Evolutionary conservation across 2,888 invertebrate species (phyloP).

Genomic region (Chalcosyrphus nemorum): DNA sequence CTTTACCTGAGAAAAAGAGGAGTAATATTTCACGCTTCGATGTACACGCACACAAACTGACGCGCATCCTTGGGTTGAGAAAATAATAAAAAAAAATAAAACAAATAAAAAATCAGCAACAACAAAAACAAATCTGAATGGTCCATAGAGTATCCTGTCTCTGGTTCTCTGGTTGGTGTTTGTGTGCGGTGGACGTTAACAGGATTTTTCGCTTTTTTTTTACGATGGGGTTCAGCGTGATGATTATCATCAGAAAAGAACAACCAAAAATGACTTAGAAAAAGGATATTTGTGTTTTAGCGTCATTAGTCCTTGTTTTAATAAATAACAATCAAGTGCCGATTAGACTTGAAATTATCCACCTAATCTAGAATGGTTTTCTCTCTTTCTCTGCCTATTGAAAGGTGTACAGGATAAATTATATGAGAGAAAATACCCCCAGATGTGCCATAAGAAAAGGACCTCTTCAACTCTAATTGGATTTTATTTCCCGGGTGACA

Average conservation of each 20-base stretch:
- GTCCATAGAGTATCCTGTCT: slow-evolving; percentile 20
- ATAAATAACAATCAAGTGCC: not conserved
- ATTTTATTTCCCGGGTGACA: slow-evolving; percentile 60
- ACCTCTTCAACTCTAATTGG: slow-evolving; percentile 57
- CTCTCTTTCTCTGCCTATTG: no score
- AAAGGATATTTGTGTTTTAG: not conserved
- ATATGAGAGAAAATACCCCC: no score
- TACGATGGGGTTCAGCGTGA: slow-evolving; percentile 13
- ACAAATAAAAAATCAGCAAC: slow-evolving; percentile 35
- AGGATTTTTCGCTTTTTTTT: slow-evolving; percentile 8
- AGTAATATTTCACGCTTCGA: slow-evolving; percentile 70
- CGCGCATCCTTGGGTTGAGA: slow-evolving; percentile 25
- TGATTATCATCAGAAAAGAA: slow-evolving; percentile 23
- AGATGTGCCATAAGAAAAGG: slow-evolving; percentile 6
- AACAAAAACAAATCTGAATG: slow-evolving; percentile 40
- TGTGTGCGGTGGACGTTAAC: slow-evolving; percentile 22
- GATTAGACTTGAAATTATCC: not conserved
- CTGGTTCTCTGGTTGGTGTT: not conserved
- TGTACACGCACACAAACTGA: slow-evolving; percentile 36
- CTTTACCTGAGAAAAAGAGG: slow-evolving; percentile 26
- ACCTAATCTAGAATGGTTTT: not conserved
- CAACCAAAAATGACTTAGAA: not conserved
- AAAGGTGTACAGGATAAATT: not conserved
- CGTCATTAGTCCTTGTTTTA: not conserved
- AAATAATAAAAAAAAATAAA: slow-evolving; percentile 9